Conservation (phyloP, 2,113 vertebrate species). For the Leuciscus idus region DNA sequence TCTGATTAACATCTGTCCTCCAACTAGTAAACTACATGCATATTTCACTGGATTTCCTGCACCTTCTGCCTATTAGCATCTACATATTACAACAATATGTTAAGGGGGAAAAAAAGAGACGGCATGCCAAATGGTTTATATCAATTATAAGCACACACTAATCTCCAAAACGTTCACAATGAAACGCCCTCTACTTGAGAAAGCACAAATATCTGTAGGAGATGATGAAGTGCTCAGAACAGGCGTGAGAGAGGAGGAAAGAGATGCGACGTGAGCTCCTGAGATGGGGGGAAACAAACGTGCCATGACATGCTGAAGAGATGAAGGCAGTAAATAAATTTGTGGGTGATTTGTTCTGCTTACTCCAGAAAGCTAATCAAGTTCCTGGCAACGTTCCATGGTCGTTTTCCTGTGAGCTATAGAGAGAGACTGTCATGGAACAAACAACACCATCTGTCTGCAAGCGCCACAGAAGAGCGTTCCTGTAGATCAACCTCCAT, state of each 20-base stretch:
- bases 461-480: conserved; percentile 58
- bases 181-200: conserved; percentile 62
- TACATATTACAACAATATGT: conserved; percentile 68
- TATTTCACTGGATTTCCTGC: conserved; percentile 61
- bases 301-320: conserved; percentile 55
- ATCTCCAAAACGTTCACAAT: conserved; percentile 54
- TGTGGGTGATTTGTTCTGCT: conserved; percentile 58
- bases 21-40: conserved; percentile 31
- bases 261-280: conserved; percentile 44
- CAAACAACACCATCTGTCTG: conserved; percentile 73
- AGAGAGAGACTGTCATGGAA: conserved; percentile 48
- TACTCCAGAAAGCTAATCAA: conserved; percentile 58
- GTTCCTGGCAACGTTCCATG: conserved; percentile 40
- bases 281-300: conserved; percentile 23
- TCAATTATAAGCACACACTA: conserved; percentile 64
- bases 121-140: conserved; percentile 66
- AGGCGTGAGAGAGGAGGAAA: conserved; percentile 16
- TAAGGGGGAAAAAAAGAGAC: conserved; percentile 43
- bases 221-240: conserved; percentile 64
- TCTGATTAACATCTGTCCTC: conserved; percentile 47
- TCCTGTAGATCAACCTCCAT: conserved; percentile 57
- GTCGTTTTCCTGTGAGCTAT: conserved; percentile 47
- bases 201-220: conserved; percentile 59
- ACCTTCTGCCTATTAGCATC: conserved; percentile 55
- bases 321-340: conserved; percentile 63